A percentile compares a stretch with the other conserved stretches of the same genome.
These are phyloP conservation scores for Nesidiocoris tenuis DNA, from an alignment of 2,888 invertebrate genomes.

Conservation along the genomic window DNA sequence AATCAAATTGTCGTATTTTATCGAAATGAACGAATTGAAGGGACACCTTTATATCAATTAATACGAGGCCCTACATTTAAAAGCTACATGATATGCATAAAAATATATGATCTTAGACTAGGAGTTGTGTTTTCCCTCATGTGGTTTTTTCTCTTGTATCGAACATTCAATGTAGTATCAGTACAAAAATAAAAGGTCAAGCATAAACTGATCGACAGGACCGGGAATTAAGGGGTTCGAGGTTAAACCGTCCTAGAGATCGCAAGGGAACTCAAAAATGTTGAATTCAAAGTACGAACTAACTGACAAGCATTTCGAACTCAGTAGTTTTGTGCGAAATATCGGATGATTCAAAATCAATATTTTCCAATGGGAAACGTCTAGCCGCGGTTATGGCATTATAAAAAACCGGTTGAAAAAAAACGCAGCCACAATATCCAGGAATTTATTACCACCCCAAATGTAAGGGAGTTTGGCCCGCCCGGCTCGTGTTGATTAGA, in stretches of 20 bases:
- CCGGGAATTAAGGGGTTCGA: not conserved
- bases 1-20: constrained; percentile 23
- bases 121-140: constrained; percentile 44
- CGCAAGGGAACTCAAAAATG: not conserved
- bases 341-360: constrained; percentile 18
- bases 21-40: constrained; percentile 9
- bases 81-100: constrained; percentile 51
- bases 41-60: constrained; percentile 44
- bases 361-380: not conserved
- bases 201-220: not conserved
- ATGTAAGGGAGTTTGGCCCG: too few species aligned
- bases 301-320: not conserved
- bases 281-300: too few species aligned
- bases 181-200: constrained; percentile 35
- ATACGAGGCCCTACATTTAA: constrained; percentile 38
- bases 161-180: constrained; percentile 8
- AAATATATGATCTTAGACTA: constrained; percentile 50
- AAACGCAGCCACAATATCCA: too few species aligned
- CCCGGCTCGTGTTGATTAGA: too few species aligned
- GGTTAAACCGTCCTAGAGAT: constrained; percentile 13
- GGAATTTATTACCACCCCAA: too few species aligned
- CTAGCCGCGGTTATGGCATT: not conserved
- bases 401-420: not conserved
- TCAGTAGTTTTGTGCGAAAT: constrained; percentile 17
- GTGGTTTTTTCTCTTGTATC: constrained; percentile 21